Conservation (phyloP, 2,113 vertebrate species). For the Phalacrocorax brasilianus region DNA sequence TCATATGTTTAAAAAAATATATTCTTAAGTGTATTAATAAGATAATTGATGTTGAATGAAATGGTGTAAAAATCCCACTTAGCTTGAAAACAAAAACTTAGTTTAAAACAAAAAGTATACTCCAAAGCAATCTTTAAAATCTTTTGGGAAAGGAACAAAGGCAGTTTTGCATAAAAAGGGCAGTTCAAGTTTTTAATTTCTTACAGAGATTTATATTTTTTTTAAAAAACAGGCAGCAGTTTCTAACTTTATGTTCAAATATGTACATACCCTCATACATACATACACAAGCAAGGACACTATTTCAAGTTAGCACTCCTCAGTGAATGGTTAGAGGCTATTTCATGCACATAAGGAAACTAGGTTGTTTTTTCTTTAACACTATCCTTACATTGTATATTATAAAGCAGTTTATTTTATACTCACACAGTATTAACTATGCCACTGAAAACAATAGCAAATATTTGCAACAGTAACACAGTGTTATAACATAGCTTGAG, state of each 20-base stretch:
- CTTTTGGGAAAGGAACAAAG: background rate
- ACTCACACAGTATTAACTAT: background rate
- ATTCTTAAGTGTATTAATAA: background rate
- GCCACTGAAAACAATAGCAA: background rate
- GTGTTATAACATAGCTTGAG: background rate
- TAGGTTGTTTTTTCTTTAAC: background rate
- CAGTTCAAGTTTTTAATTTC: background rate
- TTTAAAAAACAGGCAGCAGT: background rate
- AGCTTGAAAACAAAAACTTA: background rate
- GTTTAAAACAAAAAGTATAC: background rate
- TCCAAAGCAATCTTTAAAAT: background rate
- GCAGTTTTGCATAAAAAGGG: background rate
- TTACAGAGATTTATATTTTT: background rate
- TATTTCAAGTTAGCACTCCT: background rate
- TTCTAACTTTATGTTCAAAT: background rate
- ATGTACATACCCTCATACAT: background rate
- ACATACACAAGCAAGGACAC: background rate
- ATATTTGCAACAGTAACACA: background rate
- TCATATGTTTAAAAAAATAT: background rate
- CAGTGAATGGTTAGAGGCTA: background rate
- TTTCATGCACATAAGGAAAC: background rate
- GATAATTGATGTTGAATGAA: background rate
- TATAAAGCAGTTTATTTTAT: background rate
- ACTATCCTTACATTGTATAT: background rate
- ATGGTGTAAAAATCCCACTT: background rate